Percentiles rank a stretch among this genome's conserved stretches.
phyloP scores from a whole-genome alignment of 2,888 invertebrate genomes.

The Odontomyia ornata region DNA sequence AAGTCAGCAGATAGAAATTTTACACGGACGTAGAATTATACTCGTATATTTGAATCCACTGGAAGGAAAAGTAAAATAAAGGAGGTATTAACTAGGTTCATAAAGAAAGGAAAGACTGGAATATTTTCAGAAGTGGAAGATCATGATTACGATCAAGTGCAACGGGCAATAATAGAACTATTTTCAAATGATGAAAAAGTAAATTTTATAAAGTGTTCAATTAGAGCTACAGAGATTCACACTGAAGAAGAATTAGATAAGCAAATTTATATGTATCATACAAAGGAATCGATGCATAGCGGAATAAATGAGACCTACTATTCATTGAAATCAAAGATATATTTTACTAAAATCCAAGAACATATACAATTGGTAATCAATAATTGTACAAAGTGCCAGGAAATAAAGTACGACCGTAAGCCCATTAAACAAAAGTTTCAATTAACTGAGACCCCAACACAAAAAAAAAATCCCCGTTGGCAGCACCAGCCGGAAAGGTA shows the following conservation, averaged over 20 bases:
- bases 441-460: constrained; percentile 47
- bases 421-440: constrained; percentile 47
- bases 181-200: constrained; percentile 45
- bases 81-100: constrained; percentile 43
- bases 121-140: constrained; percentile 49
- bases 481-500: too few species aligned
- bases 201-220: constrained; percentile 42
- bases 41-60: constrained; percentile 43
- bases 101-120: constrained; percentile 43
- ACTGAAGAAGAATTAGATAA: constrained; percentile 48
- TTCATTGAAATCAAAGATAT: constrained; percentile 47
- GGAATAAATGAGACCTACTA: constrained; percentile 49
- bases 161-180: constrained; percentile 46
- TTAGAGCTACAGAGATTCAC: constrained; percentile 44
- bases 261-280: constrained; percentile 49
- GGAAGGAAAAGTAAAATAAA: constrained; percentile 34
- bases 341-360: constrained; percentile 47
- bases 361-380: constrained; percentile 49
- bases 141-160: constrained; percentile 47
- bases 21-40: constrained; percentile 47
- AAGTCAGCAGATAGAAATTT: constrained; percentile 33
- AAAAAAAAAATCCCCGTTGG: too few species aligned
- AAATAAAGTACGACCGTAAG: constrained; percentile 47
- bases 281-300: constrained; percentile 48
- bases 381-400: constrained; percentile 45